Conservation (phyloP, 1,140 invertebrate species). For the Drosophila asahinai region DNA sequence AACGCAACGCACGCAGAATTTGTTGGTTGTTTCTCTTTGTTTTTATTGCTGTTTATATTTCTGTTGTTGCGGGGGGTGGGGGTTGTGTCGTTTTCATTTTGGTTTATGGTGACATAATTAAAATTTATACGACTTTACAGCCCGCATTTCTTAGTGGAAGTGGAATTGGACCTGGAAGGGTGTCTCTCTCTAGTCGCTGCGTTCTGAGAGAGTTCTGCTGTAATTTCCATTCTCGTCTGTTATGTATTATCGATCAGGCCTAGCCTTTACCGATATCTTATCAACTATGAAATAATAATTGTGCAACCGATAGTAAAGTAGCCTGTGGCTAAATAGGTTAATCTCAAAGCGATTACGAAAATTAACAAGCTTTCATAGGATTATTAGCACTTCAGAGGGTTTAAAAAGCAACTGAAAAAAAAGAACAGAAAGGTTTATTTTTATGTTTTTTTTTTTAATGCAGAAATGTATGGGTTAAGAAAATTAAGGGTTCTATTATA, state of each 20-base stretch:
- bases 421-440: too few relatives aligned
- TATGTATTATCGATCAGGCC: too few relatives aligned
- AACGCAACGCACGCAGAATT: constrained; percentile 49
- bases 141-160: constrained; percentile 25
- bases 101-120: constrained; percentile 78
- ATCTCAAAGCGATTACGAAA: neutral
- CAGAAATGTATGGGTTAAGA: too few relatives aligned
- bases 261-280: neutral
- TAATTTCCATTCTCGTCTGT: neutral
- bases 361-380: neutral
- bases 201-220: neutral
- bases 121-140: constrained; percentile 68
- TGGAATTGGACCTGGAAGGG: too few relatives aligned
- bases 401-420: neutral
- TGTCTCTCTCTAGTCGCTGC: neutral
- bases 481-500: too few relatives aligned
- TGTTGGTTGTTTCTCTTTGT: constrained; percentile 4
- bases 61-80: constrained; percentile 7
- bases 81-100: constrained; percentile 46
- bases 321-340: neutral
- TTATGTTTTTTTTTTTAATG: too few relatives aligned
- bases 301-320: neutral
- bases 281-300: neutral
- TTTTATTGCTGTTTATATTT: constrained; percentile 22
- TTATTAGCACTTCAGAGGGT: neutral